phyloP scores from a whole-genome alignment of 2,888 invertebrate genomes.

The Hermodice carunculata region DNA sequence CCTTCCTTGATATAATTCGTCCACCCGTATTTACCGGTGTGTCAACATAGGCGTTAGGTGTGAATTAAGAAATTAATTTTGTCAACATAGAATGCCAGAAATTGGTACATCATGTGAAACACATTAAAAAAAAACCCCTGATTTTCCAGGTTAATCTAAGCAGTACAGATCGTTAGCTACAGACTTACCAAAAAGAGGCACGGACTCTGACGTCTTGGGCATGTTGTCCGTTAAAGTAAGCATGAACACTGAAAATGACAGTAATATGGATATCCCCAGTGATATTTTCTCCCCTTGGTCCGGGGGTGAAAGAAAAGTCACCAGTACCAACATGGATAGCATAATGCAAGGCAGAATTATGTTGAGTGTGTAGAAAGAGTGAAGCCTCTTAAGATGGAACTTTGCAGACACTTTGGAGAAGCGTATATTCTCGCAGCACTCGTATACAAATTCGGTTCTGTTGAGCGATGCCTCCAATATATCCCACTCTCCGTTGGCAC shows the following conservation, averaged over 20 bases:
- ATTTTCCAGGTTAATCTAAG: too few species aligned
- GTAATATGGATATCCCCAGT: slow-evolving; percentile 1
- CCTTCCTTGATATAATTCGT: too few species aligned
- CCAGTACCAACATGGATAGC: neutral
- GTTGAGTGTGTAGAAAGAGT: neutral
- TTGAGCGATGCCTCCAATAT: slow-evolving; percentile 22
- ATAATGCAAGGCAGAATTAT: neutral
- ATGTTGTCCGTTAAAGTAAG: neutral
- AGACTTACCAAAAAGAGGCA: neutral
- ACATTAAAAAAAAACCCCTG: too few species aligned
- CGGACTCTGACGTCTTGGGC: neutral
- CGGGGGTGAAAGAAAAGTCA: neutral
- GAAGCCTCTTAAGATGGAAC: neutral
- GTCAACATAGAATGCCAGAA: too few species aligned
- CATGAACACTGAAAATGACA: slow-evolving; percentile 2
- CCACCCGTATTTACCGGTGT: too few species aligned
- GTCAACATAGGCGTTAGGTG: too few species aligned
- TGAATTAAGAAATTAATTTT: too few species aligned
- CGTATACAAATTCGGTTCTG: slow-evolving; percentile 9
- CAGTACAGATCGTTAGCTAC: too few species aligned
- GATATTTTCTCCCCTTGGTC: neutral
- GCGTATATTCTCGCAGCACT: slow-evolving; percentile 13
- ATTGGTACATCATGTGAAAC: too few species aligned
- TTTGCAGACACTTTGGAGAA: neutral
- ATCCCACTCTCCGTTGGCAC: slow-evolving; percentile 40